Percentiles rank a stretch among this genome's conserved stretches.
Evolutionary conservation across 2,888 invertebrate species (phyloP).

Genomic region (Phaonia tiefii): DNA sequence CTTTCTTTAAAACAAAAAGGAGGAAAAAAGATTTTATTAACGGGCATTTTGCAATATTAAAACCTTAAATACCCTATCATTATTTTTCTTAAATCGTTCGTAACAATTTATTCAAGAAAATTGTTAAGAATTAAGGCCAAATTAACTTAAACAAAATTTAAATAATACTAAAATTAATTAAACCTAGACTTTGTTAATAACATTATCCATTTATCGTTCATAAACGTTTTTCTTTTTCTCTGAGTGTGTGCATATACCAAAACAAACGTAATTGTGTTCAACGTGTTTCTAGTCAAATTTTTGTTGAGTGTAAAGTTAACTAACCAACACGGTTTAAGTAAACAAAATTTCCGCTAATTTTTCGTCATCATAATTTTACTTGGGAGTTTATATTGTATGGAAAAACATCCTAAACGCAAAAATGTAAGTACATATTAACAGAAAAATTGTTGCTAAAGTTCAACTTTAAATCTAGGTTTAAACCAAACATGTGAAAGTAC

Average conservation of each 20-base stretch:
- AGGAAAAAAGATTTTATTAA: slow-evolving; percentile 34
- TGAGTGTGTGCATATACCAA: slow-evolving; percentile 4
- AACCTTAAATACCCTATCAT: no score
- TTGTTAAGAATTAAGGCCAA: slow-evolving; percentile 62
- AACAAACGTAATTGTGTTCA: slow-evolving; percentile 36
- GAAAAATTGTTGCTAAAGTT: no score
- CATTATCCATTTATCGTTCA: slow-evolving; percentile 20
- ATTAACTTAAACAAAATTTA: slow-evolving; percentile 1
- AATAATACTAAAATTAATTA: slow-evolving; percentile 15
- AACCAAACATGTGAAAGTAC: no score
- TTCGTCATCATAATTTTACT: slow-evolving; percentile 20
- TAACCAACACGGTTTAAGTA: slow-evolving; percentile 18
- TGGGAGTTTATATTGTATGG: not conserved
- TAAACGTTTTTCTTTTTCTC: slow-evolving; percentile 8
- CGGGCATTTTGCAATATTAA: slow-evolving; percentile 34
- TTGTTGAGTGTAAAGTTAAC: slow-evolving; percentile 41
- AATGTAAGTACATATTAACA: slow-evolving; percentile 21
- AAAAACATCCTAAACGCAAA: slow-evolving; percentile 9
- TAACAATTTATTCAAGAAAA: slow-evolving; percentile 63
- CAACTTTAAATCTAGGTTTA: no score
- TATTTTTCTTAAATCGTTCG: slow-evolving; percentile 17
- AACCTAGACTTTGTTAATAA: slow-evolving; percentile 44
- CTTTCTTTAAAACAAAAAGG: slow-evolving; percentile 16
- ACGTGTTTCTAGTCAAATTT: slow-evolving; percentile 60
- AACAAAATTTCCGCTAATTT: slow-evolving; percentile 40